Evolutionary conservation across 2,113 vertebrate species (phyloP).

Genomic region (Oxyruncus cristatus): DNA sequence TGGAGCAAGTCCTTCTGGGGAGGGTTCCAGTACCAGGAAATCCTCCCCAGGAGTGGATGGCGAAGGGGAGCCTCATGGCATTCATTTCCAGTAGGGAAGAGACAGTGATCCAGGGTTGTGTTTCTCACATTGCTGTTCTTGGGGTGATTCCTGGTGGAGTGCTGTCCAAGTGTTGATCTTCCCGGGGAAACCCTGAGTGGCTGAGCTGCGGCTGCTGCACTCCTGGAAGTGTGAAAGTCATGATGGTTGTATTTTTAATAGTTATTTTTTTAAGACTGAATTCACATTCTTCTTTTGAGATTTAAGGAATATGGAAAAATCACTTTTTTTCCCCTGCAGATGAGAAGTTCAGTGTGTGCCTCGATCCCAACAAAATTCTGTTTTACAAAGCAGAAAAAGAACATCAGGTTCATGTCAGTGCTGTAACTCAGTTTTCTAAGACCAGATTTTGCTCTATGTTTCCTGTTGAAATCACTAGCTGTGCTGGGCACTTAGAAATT

Average conservation of each 20-base stretch:
- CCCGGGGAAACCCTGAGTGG: not conserved
- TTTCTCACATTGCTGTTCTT: not conserved
- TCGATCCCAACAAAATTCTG: not conserved
- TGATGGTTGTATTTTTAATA: not conserved
- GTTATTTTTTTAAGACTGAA: not conserved
- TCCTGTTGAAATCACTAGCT: constrained; percentile 1
- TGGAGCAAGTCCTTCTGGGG: not conserved
- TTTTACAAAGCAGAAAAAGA: constrained; percentile 13
- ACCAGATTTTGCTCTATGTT: not conserved
- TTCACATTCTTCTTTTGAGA: not conserved
- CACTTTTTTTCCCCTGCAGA: not conserved
- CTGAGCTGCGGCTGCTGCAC: not conserved
- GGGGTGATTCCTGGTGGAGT: not conserved
- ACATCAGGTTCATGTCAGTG: not conserved
- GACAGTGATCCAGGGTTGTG: not conserved
- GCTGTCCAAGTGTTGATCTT: not conserved
- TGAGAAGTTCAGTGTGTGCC: not conserved
- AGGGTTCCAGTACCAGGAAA: not conserved
- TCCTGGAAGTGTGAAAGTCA: not conserved
- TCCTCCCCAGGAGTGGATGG: not conserved
- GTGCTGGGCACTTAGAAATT: not conserved
- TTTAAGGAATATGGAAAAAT: not conserved
- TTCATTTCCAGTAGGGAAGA: not conserved
- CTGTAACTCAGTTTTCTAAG: not conserved
- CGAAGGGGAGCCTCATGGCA: fast-evolving